Base-by-base conservation (phyloP, 2,113 vertebrate species). In the Danionella cerebrum region DNA sequence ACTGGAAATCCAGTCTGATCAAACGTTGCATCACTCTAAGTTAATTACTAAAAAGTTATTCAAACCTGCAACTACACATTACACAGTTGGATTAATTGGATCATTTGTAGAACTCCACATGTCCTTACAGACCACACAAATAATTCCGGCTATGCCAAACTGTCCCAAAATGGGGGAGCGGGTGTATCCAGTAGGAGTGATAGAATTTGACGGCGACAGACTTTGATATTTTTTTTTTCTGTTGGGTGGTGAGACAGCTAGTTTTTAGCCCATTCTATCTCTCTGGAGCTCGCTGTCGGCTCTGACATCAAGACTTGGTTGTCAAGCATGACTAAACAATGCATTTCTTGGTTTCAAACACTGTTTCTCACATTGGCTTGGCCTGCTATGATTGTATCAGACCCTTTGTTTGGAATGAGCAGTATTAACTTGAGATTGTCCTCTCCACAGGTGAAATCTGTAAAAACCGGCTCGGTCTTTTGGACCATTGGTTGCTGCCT, bases 401-500 rank as follows among this genome's bases (percentile, higher is more conserved):
- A n/a, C 11, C 53, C 33, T 38, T 22, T 57, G 53, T 57, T 39
- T 39, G 53, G 60, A 44, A 24, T 50, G 47, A 48, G 60, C 13
- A 3, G 60, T 35, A 64, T 57, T 81, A 75, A 71, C 70, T 51
- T 27, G 47, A 55, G 8, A 52, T 12, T 11, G 8, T 29, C 14
- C 8, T 67, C 18, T 64, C 8, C 70, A 69, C 78, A 94, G 92
- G 91, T 94, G 76, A 94, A 94, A 67, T 92, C 92, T 76, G 91
- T 94, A 77, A 94, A 94, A 88, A 94, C 91, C 24, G 92, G 92
- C 22, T 94, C 92, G 0, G 90, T 94, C 36, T 94, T 94, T 79
- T 94, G 92, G 92, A 85, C 92, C 63, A 91, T 93, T 77, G 93
- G 92, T 81, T 94, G 92, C 86, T 94, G 92, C 54, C 83, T 94